These are phyloP conservation scores for Cheilosia scutellata DNA, from an alignment of 2,888 invertebrate genomes.

Conservation along the genomic window DNA sequence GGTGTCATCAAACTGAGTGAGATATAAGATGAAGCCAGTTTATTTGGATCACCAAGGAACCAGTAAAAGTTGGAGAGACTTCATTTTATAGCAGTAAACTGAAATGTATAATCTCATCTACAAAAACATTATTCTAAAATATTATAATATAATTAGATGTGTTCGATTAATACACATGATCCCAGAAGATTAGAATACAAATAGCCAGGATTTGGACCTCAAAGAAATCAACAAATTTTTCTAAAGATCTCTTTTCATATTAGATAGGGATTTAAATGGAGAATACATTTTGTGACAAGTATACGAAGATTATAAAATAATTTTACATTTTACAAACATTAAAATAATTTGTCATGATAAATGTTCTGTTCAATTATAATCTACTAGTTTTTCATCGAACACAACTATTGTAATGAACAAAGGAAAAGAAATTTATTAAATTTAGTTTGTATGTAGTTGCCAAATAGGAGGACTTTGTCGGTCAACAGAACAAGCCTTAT, in stretches of 20 bases:
- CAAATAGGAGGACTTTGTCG: conserved; percentile 25
- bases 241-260: no score
- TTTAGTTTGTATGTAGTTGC: conserved; percentile 33
- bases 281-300: no score
- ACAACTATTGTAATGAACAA: conserved; percentile 18
- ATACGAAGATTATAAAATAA: no score
- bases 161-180: no score
- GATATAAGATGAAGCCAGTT: conserved; percentile 23
- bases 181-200: no score
- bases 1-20: conserved; percentile 91
- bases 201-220: no score
- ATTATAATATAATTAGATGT: not conserved
- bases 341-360: no score
- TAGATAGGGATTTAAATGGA: no score
- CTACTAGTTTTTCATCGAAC: no score
- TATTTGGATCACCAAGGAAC: not conserved
- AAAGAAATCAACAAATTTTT: no score
- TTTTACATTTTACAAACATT: no score
- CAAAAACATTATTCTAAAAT: conserved; percentile 9
- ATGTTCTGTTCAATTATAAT: no score
- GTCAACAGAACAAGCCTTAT: conserved; percentile 16
- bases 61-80: not conserved
- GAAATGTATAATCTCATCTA: conserved; percentile 49
- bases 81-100: conserved; percentile 10
- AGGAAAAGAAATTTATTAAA: conserved; percentile 15